These are phyloP conservation scores for Tapirus indicus DNA, from an alignment of 2,797 vertebrate genomes.

Conservation along the genomic window DNA sequence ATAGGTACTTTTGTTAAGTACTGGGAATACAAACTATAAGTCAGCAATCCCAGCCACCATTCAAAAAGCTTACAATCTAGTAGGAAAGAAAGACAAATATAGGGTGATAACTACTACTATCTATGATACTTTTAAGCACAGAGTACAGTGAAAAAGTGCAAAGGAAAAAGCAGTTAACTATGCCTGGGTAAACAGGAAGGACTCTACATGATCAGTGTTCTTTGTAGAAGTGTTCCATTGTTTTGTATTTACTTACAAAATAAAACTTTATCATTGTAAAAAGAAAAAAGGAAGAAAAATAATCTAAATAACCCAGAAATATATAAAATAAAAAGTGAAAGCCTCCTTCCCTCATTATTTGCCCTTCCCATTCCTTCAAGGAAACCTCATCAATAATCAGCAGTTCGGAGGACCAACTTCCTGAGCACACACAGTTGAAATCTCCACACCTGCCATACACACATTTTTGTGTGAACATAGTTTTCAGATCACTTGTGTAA, in stretches of 20 bases:
- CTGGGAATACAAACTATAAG: neutral
- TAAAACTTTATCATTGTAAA: neutral
- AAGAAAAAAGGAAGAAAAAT: neutral
- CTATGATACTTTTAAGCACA: neutral
- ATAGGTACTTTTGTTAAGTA: conserved; percentile 7
- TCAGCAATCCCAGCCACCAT: neutral
- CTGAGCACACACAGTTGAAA: neutral
- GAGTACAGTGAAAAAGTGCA: neutral
- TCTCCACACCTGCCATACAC: neutral
- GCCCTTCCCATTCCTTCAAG: neutral
- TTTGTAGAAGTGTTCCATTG: neutral
- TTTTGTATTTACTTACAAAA: neutral
- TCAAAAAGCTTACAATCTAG: neutral
- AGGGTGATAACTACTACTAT: neutral
- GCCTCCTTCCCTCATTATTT: neutral
- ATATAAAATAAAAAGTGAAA: neutral
- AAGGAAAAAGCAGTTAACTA: neutral
- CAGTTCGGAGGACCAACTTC: neutral
- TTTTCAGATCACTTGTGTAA: neutral
- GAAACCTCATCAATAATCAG: neutral
- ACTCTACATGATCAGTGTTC: neutral
- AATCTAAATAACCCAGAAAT: neutral
- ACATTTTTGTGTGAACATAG: neutral
- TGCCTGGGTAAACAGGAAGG: neutral
- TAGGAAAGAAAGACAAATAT: neutral